Conservation (phyloP, 2,797 vertebrate genomes). For the Sciaenops ocellatus region DNA sequence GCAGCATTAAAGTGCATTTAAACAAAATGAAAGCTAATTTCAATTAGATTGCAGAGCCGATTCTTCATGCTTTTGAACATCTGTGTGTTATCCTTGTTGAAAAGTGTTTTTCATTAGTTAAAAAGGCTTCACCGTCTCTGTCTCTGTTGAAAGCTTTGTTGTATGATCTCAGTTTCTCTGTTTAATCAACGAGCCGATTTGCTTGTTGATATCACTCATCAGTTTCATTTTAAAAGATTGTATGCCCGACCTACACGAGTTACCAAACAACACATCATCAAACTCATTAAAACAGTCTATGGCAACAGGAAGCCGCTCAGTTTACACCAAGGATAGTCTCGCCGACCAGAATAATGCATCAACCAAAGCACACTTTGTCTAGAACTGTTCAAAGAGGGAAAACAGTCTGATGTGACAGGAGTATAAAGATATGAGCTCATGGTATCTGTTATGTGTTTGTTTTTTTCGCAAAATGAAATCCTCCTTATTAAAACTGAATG, state of each 20-base stretch:
- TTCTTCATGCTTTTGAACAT: constrained; percentile 33
- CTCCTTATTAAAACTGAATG: neutral
- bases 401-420: neutral
- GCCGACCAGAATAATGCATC: constrained; percentile 13
- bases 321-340: neutral
- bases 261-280: constrained; percentile 5
- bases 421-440: neutral
- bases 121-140: neutral
- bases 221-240: constrained; percentile 15
- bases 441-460: neutral
- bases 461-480: constrained; percentile 16
- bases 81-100: constrained; percentile 36
- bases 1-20: constrained; percentile 50
- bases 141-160: neutral
- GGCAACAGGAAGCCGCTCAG: neutral
- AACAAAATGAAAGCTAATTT: constrained; percentile 53
- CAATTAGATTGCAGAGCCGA: constrained; percentile 15
- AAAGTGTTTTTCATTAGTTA: constrained; percentile 35
- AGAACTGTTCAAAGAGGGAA: neutral
- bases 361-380: constrained; percentile 6
- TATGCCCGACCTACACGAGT: neutral
- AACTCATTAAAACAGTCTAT: neutral
- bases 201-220: constrained; percentile 3
- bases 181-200: constrained; percentile 41
- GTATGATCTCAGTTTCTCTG: constrained; percentile 24